Evolutionary conservation across 2,888 invertebrate species (phyloP), one percentile per base, ranked within the genome.

Genomic region (Drosophila antonietae): DNA sequence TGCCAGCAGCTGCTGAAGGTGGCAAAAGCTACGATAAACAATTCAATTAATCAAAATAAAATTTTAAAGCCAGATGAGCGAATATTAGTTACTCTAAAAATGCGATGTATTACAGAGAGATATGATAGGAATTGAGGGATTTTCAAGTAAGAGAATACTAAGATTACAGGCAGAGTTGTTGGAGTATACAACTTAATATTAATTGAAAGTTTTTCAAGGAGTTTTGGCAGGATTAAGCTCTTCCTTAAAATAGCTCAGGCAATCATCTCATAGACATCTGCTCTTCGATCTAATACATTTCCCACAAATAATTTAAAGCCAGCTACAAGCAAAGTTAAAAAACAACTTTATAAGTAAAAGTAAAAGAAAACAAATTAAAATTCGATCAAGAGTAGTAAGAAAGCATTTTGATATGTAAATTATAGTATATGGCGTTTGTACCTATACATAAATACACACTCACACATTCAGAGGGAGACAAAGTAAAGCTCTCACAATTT

Each of bases 401-500:
- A 9, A 53, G 20, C 9, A 37, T 0, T 8, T 37, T 14, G 18
- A 37, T 53, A 37, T 53, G 18, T 1, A 41, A 55, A 41, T 14
- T 3, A 31, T 55, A 23, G 15, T 23, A 23, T 9, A 35, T 14
- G 12, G 33, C 6, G 28, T 28, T 33, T 7, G 8, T 7, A 18
- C 6, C 35, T 51, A 46, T 47, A 47, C 28, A 49, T n/a, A 31
- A 46, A 3, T 23, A 56, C 69, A 72, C 58, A 39, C 28, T 8
- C 47, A 15, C 47, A 23, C 47, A 23, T 2, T 15, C 4, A 23
- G 68, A 39, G 14, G 15, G 12, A 35, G 41, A 56, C 46, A n/a
- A 35, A 43, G 55, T 70, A 58, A 71, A 71, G 51, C 56, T 59
- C 71, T 49, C 73, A 66, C 84, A 88, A 88, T 88, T 86, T 86